Conservation (phyloP, 2,113 vertebrate species). For the Dasyprocta punctata region DNA sequence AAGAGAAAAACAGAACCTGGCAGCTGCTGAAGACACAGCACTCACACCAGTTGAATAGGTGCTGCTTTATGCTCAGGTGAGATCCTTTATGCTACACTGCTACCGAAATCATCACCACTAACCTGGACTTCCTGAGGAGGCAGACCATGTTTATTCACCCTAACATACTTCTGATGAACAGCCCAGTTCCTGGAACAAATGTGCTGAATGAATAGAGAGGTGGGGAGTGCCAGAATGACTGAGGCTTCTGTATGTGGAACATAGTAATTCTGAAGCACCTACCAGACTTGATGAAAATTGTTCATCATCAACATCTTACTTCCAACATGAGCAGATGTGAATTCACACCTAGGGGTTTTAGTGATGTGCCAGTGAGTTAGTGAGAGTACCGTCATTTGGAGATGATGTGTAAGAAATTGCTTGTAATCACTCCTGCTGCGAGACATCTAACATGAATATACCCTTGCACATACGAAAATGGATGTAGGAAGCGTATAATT, state of each 20-base stretch:
- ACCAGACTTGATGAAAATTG: not conserved
- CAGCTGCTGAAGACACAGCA: not conserved
- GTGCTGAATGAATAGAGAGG: not conserved
- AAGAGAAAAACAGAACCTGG: not conserved
- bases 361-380: not conserved
- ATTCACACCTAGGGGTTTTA: not conserved
- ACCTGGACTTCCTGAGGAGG: not conserved
- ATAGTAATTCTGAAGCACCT: not conserved
- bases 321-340: not conserved
- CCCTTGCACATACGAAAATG: not conserved
- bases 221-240: not conserved
- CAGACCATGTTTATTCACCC: not conserved
- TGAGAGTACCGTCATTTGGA: not conserved
- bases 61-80: not conserved
- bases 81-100: not conserved
- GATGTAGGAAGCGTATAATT: not conserved
- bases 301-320: not conserved
- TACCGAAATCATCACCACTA: not conserved
- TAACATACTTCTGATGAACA: not conserved
- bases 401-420: not conserved
- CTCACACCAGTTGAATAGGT: not conserved
- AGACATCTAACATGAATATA: not conserved
- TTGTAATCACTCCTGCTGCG: not conserved
- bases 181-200: not conserved
- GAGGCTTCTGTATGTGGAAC: not conserved